These are phyloP conservation scores for Andrena marginata DNA, from an alignment of 2,888 invertebrate genomes.

Conservation along the genomic window DNA sequence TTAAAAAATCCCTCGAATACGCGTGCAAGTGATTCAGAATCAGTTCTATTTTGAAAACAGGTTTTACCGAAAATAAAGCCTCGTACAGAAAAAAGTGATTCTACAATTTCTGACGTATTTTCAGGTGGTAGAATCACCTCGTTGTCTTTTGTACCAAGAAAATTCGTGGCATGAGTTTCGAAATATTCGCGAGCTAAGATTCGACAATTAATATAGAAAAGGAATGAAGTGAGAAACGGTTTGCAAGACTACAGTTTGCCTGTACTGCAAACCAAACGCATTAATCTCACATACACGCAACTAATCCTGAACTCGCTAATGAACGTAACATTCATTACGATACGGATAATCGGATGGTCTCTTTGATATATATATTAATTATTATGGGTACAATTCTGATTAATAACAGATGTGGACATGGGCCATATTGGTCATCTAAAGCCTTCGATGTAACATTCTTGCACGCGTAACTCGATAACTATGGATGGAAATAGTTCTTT, in stretches of 20 bases:
- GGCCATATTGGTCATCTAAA: background rate
- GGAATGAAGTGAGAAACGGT: background rate
- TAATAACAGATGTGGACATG: slow-evolving; percentile 11
- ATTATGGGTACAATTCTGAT: background rate
- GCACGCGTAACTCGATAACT: slow-evolving; percentile 5
- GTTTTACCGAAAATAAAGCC: too few relatives aligned
- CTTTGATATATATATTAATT: slow-evolving; percentile 45
- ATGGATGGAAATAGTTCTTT: background rate
- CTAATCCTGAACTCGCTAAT: slow-evolving; percentile 24
- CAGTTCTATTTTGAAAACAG: too few relatives aligned
- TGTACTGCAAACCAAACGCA: background rate
- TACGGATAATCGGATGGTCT: background rate
- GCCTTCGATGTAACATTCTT: background rate
- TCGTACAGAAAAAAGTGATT: too few relatives aligned
- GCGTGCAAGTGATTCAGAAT: too few relatives aligned
- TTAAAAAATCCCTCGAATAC: too few relatives aligned
- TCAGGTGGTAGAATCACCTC: too few relatives aligned
- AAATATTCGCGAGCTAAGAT: slow-evolving; percentile 1
- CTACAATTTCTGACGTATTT: too few relatives aligned
- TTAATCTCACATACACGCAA: slow-evolving; percentile 16
- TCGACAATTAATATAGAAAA: slow-evolving; percentile 1
- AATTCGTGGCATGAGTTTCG: background rate
- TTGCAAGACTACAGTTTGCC: background rate
- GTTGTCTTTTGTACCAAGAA: background rate
- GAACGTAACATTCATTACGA: slow-evolving; percentile 31